Evolutionary conservation across 1,140 invertebrate genomes (phyloP), one percentile per base, ranked within the genome.

Genomic region (Drosophila seguyi): DNA sequence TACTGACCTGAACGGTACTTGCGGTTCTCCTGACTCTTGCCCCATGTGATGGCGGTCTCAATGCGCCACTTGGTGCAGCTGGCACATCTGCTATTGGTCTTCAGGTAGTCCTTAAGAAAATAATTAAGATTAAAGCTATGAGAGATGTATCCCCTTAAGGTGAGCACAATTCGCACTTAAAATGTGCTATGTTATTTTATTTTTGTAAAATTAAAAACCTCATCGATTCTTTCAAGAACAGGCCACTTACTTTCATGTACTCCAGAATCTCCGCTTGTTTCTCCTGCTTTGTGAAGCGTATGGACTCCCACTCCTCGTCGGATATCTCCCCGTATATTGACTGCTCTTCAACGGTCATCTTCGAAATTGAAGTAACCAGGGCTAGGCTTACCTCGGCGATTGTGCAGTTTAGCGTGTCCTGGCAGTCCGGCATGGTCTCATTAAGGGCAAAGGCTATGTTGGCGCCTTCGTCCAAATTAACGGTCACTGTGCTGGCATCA

Each of bases 361-460:
- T 93, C 50, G 96, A 95, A 31, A 97, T 80, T 1, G 95, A 95
- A 11, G 94, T 93, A 10, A 94, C 92, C 72, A 97, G 94, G 0
- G 94, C 94, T 68, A 93, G 92, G 41, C 96, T 92, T 53, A 97
- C 90, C 87, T 96, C 95, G 53, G 95, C 22, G n/a, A 92, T 79
- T 14, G 90, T 92, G 48, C 91, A 92, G 38, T 92, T 92, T 0
- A 92, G 27, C 0, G 90, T 81, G 18, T 80, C 82, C 75, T 57
- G 53, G 27, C 91, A 92, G 36, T 75, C 52, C 0, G 65, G 22
- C 3, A 38, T 6, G 6, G 96, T 96, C 7, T 93, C 92, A 90
- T 98, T 98, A 72, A 96, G 95, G 31, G 97, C 93, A 80, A 97
- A 96, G 16, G 96, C 96, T n/a, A 97, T 91, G 91, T 98, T 97